Conservation (phyloP, 2,888 invertebrate species). For the Catocala fraxini region DNA sequence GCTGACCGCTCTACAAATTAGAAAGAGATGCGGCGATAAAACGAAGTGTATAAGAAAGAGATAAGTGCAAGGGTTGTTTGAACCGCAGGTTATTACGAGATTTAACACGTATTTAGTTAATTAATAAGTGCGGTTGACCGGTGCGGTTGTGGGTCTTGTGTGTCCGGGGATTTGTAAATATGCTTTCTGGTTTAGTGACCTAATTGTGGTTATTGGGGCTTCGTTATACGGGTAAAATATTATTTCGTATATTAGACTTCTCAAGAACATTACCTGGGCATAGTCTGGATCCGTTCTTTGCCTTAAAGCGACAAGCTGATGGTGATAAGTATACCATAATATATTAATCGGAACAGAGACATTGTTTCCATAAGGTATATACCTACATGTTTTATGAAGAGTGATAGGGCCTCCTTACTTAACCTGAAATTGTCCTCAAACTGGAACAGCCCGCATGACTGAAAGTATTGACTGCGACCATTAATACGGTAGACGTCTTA, state of each 20-base stretch:
- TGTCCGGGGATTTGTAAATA: constrained; percentile 78
- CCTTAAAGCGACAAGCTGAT: no score
- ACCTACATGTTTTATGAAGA: no score
- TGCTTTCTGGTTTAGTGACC: constrained; percentile 78
- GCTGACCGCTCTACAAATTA: constrained; percentile 52
- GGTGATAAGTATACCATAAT: no score
- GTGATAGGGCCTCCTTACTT: no score
- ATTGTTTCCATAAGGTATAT: no score
- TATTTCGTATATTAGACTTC: not conserved
- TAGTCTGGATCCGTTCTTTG: not conserved
- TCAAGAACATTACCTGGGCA: not conserved
- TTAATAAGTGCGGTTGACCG: constrained; percentile 85
- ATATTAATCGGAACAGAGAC: no score
- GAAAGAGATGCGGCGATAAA: constrained; percentile 58
- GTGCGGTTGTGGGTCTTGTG: constrained; percentile 69
- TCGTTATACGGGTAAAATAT: constrained; percentile 31
- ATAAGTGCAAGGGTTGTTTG: constrained; percentile 69
- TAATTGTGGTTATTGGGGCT: constrained; percentile 67
- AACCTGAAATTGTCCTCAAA: no score
- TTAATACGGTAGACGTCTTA: no score
- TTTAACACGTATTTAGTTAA: constrained; percentile 86
- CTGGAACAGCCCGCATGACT: no score
- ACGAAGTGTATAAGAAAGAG: constrained; percentile 64
- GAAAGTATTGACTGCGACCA: no score
- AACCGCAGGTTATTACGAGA: constrained; percentile 85